A percentile compares a stretch with the other conserved stretches of the same genome.
Conservation (phyloP, 2,797 vertebrate genomes). For the Intellagama lesueurii region DNA sequence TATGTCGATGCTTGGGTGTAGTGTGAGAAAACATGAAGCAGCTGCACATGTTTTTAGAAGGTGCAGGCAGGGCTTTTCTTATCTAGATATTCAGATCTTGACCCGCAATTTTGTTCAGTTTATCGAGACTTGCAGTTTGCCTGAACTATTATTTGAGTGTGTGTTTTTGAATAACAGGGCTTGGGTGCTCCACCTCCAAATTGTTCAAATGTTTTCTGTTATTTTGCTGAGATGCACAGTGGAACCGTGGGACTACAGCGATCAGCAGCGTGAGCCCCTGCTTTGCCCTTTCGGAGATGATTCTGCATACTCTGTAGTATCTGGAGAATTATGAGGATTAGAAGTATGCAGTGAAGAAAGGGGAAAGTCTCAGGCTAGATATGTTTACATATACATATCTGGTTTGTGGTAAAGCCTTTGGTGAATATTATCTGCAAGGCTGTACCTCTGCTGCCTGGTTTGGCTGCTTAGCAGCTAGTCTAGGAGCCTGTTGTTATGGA, state of each 20-base stretch:
- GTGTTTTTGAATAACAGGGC: background rate
- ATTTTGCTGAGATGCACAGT: background rate
- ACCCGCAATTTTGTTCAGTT: background rate
- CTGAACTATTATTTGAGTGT: background rate
- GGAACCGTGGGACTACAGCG: background rate
- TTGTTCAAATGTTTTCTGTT: background rate
- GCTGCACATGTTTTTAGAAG: background rate
- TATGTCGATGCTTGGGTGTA: background rate
- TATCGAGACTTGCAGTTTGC: background rate
- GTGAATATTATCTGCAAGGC: background rate
- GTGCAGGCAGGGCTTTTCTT: background rate
- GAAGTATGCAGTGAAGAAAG: background rate
- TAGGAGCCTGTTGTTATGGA: background rate
- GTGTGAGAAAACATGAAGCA: background rate
- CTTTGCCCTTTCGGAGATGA: too few species aligned
- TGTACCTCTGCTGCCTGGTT: background rate
- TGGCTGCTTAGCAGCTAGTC: background rate
- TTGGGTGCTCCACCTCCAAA: background rate
- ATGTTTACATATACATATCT: background rate
- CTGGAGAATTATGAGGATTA: background rate
- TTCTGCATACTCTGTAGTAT: too few species aligned
- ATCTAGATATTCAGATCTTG: background rate
- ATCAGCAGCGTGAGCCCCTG: too few species aligned
- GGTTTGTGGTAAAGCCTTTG: background rate
- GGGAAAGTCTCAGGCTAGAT: background rate